A percentile compares a stretch with the other conserved stretches of the same genome.
Evolutionary conservation across 2,113 vertebrate genomes (phyloP).

Genomic region (Elachura formosa): DNA sequence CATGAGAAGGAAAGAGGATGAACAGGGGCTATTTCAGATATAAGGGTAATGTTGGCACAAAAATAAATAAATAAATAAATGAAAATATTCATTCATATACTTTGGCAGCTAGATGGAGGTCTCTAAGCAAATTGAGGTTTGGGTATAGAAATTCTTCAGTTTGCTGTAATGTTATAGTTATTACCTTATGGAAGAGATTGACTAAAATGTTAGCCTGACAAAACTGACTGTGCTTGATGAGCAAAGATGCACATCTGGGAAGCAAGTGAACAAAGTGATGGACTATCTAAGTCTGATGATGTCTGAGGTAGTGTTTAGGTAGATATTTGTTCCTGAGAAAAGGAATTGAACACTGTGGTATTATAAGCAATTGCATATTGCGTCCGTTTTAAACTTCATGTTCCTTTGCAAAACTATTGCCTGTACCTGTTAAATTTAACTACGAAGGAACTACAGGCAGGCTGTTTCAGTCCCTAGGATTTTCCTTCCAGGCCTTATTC

Average conservation of each 20-base stretch:
- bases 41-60: neutral
- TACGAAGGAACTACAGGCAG: neutral
- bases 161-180: neutral
- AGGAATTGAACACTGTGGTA: neutral
- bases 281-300: neutral
- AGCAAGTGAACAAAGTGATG: neutral
- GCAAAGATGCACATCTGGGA: neutral
- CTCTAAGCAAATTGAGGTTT: neutral
- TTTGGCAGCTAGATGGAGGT: neutral
- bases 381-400: neutral
- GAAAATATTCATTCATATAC: neutral
- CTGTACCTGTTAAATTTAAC: neutral
- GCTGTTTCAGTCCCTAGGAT: neutral
- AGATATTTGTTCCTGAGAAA: too few relatives aligned
- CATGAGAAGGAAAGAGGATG: neutral
- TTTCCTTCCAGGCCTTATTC: neutral
- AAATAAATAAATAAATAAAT: neutral
- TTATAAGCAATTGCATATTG: neutral
- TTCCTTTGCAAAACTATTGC: neutral
- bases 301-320: neutral
- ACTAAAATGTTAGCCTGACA: neutral
- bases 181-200: neutral
- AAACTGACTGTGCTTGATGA: neutral
- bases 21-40: neutral
- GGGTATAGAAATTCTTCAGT: neutral